Evolutionary conservation across 2,113 vertebrate species (phyloP).

Genomic region (Apistogramma diplotaenia): DNA sequence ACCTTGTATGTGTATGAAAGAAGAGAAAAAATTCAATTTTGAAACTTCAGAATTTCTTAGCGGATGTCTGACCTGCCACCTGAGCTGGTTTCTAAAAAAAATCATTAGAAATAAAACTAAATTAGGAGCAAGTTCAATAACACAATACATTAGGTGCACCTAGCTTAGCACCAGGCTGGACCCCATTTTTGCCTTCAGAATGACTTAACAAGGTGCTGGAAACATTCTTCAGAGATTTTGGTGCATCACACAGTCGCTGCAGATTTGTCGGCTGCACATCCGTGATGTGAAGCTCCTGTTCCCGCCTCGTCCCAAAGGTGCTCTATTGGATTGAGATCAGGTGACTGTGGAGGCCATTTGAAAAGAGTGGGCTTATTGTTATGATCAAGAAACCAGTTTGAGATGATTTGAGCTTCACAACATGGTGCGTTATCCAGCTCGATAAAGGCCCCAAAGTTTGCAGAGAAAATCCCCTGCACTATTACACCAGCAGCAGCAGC

Average conservation of each 20-base stretch:
- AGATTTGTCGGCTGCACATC: neutral
- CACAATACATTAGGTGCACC: neutral
- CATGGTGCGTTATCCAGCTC: neutral
- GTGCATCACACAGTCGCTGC: neutral
- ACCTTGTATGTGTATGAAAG: neutral
- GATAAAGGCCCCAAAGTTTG: neutral
- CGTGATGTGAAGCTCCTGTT: neutral
- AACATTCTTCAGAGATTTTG: too few relatives aligned
- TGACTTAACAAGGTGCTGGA: too few relatives aligned
- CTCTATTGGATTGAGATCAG: neutral
- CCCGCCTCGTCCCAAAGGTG: neutral
- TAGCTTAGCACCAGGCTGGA: neutral
- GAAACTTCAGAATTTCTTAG: neutral
- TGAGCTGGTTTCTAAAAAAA: constrained; percentile 12
- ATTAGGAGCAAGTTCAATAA: neutral
- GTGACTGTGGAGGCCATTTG: neutral
- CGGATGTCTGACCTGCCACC: constrained; percentile 22
- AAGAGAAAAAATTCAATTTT: neutral
- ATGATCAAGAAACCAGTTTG: too few relatives aligned
- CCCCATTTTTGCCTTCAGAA: neutral
- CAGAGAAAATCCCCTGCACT: too few relatives aligned
- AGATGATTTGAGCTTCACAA: neutral
- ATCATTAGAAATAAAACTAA: constrained; percentile 9
- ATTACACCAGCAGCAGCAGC: too few relatives aligned
- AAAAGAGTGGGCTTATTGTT: too few relatives aligned